phyloP scores from a whole-genome alignment of 2,888 invertebrate genomes.

The Chouioia cunea region DNA sequence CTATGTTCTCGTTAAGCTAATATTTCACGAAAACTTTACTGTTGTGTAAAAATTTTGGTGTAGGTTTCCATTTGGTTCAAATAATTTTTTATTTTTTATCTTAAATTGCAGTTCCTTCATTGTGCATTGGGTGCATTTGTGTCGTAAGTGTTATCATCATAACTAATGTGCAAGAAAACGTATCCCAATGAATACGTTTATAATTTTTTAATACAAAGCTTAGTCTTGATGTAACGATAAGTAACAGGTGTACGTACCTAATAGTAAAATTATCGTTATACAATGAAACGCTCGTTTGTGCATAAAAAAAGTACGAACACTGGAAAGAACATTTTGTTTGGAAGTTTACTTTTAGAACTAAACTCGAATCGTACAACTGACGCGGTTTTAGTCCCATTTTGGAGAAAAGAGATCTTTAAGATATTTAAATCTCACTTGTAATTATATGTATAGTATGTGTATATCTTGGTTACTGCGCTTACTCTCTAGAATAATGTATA shows the following conservation, averaged over 20 bases:
- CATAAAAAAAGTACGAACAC: constrained; percentile 23
- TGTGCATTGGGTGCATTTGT: constrained; percentile 42
- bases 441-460: constrained; percentile 67
- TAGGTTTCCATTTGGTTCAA: constrained; percentile 38
- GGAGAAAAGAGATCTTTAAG: constrained; percentile 42
- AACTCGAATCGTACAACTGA: constrained; percentile 25
- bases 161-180: constrained; percentile 35
- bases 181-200: constrained; percentile 38
- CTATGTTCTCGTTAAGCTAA: constrained; percentile 43
- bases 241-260: constrained; percentile 14
- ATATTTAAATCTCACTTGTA: constrained; percentile 54
- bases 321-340: constrained; percentile 26
- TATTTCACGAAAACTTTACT: constrained; percentile 23
- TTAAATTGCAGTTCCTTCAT: constrained; percentile 41
- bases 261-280: background rate
- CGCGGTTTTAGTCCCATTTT: constrained; percentile 20
- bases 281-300: too few species aligned
- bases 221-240: constrained; percentile 40
- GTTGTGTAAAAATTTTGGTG: constrained; percentile 41
- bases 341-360: constrained; percentile 24
- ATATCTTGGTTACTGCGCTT: constrained; percentile 67
- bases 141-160: constrained; percentile 35
- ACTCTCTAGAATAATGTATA: constrained; percentile 67
- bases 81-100: constrained; percentile 39
- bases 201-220: constrained; percentile 36